Evolutionary conservation across 2,113 vertebrate genomes (phyloP).

Genomic region (Psammodynastes pulverulentus): DNA sequence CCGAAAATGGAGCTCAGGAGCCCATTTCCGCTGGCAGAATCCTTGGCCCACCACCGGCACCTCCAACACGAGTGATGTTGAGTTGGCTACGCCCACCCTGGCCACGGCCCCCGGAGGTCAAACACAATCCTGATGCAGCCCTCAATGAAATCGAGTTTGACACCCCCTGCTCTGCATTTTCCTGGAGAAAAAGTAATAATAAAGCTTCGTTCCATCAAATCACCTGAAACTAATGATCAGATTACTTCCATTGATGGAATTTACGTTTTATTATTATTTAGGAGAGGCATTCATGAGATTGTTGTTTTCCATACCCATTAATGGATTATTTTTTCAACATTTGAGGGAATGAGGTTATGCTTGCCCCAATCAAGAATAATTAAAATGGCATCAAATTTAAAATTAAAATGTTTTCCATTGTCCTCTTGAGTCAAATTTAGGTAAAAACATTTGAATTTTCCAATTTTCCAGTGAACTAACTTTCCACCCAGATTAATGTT

Average conservation of each 20-base stretch:
- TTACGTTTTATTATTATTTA: neutral
- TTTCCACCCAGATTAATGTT: neutral
- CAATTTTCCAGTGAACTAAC: neutral
- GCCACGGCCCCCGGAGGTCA: too few relatives aligned
- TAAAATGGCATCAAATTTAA: neutral
- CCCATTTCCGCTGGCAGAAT: too few relatives aligned
- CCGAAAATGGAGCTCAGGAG: too few relatives aligned
- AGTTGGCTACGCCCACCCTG: too few relatives aligned
- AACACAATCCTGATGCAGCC: too few relatives aligned
- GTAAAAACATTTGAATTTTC: neutral
- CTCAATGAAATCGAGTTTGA: too few relatives aligned
- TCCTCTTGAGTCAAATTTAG: neutral
- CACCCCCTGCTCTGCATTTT: neutral
- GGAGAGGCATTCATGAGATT: neutral
- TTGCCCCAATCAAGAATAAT: neutral
- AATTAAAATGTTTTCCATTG: neutral
- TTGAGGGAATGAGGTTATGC: neutral
- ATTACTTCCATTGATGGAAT: neutral
- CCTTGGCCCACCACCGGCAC: too few relatives aligned
- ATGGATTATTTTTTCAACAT: neutral
- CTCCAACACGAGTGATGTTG: fast-evolving
- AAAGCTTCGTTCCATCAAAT: neutral
- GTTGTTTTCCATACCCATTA: neutral
- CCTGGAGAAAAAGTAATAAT: neutral
- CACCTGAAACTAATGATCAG: neutral